Conservation (phyloP, 2,888 invertebrate genomes). For the Caradrina kadenii region DNA sequence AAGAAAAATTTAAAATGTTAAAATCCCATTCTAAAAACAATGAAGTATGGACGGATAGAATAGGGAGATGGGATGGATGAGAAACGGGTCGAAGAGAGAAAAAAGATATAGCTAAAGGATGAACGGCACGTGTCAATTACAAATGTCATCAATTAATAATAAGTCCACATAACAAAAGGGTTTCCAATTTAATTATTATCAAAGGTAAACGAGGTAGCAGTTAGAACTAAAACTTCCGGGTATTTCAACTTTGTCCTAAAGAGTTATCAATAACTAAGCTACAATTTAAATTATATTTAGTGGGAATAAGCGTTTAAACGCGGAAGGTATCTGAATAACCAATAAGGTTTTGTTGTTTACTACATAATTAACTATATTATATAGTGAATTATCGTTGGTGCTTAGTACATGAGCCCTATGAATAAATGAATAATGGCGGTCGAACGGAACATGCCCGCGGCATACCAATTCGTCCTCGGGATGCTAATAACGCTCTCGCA, state of each 20-base stretch:
- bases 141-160: conserved; percentile 2
- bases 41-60: too few relatives aligned
- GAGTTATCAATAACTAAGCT: conserved; percentile 31
- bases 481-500: conserved; percentile 86
- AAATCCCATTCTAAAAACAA: neutral
- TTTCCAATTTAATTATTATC: conserved; percentile 6
- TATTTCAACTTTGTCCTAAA: conserved; percentile 27
- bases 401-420: conserved; percentile 83
- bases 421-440: conserved; percentile 89
- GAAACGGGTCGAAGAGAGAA: too few relatives aligned
- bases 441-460: conserved; percentile 81
- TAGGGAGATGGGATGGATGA: too few relatives aligned
- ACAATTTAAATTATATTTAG: conserved; percentile 36
- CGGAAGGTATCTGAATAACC: conserved; percentile 20
- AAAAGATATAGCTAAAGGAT: too few relatives aligned
- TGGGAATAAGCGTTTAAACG: conserved; percentile 17
- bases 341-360: conserved; percentile 37
- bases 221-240: conserved; percentile 30
- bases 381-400: conserved; percentile 74
- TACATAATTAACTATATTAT: conserved; percentile 67
- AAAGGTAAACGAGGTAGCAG: conserved; percentile 18
- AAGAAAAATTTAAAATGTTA: too few relatives aligned
- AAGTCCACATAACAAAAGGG: neutral
- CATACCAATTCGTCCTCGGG: conserved; percentile 86
- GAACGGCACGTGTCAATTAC: neutral